Base-by-base conservation (phyloP, 2,888 invertebrate genomes). In the Cantharis flavilabris region DNA sequence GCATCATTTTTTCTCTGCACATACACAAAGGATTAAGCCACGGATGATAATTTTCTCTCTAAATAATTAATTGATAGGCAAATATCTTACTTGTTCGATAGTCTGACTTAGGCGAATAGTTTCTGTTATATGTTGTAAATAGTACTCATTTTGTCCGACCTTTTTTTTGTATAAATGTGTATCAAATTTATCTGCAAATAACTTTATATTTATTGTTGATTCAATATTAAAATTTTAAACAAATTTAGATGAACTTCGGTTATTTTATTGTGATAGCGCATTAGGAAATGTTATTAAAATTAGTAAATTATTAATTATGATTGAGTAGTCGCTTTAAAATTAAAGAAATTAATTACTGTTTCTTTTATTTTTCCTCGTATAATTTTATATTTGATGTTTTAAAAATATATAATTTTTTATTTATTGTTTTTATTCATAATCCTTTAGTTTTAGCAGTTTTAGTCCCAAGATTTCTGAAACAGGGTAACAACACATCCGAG, bases 221-320 rank as follows among this genome's bases (percentile, higher is more conserved):
- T 78, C 72, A 69, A 78, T 76, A 75, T 76, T 65, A 73, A 30
- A 49, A 49, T 49, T 69, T 49, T 72, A 63, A 73, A 63, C 63
- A 69, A 74, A 65, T 70, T 75, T 71, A 75, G 71, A 30, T 18
- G 64, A 76, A 76, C 70, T 76, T 71, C 72, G 72, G 62, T 75
- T 78, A 72, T 75, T 70, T 75, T 76, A 72, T 78, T 78, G 78
- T 78, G 78, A 78, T 78, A 78, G 78, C 71, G 69, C 73, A 67
- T 76, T 78, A 78, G 76, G 71, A 69, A 64, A 73, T 78, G 71
- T 76, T 78, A 73, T 72, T 63, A 71, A 73, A 69, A 78, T 49
- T 78, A 78, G 78, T 78, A 78, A 78, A 76, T 78, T 78, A 78
- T 78, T 78, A 78, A 69, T 72, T 75, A 77, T 49, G 72, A 77